phyloP scores from a whole-genome alignment of 1,140 invertebrate genomes.

The Cydia strobilella region DNA sequence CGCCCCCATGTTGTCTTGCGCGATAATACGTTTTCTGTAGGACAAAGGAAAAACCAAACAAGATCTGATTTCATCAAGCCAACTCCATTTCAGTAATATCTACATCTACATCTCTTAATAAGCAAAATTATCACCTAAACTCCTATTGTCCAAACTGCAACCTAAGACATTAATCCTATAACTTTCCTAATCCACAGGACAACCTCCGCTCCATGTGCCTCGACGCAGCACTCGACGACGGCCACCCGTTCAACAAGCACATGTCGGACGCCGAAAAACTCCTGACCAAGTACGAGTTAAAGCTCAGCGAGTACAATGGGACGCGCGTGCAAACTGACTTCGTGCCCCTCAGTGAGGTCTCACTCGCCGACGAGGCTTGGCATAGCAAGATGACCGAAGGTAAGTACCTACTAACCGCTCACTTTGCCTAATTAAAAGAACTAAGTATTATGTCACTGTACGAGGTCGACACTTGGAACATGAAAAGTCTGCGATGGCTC shows the following conservation, averaged over 20 bases:
- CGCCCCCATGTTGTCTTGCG: too few species aligned
- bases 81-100: too few species aligned
- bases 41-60: neutral
- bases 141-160: too few species aligned
- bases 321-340: slow-evolving; percentile 75
- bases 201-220: slow-evolving; percentile 58
- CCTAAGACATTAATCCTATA: too few species aligned
- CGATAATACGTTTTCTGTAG: neutral
- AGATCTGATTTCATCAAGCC: too few species aligned
- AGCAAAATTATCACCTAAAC: too few species aligned
- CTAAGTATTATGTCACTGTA: too few species aligned
- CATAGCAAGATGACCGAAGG: slow-evolving; percentile 79
- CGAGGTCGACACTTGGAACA: too few species aligned
- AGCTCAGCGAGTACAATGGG: slow-evolving; percentile 79
- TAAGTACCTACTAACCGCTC: slow-evolving; percentile 54
- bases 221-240: slow-evolving; percentile 56
- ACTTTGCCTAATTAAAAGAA: too few species aligned
- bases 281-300: slow-evolving; percentile 79
- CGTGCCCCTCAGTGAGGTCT: slow-evolving; percentile 72
- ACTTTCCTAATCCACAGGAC: slow-evolving; percentile 45
- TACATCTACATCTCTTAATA: too few species aligned
- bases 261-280: slow-evolving; percentile 76
- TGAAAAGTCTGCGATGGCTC: too few species aligned
- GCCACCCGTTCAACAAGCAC: slow-evolving; percentile 67
- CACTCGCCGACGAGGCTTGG: slow-evolving; percentile 74